phyloP scores from a whole-genome alignment of 2,888 invertebrate species.

The Kuschelorhynchus macadamiae region DNA sequence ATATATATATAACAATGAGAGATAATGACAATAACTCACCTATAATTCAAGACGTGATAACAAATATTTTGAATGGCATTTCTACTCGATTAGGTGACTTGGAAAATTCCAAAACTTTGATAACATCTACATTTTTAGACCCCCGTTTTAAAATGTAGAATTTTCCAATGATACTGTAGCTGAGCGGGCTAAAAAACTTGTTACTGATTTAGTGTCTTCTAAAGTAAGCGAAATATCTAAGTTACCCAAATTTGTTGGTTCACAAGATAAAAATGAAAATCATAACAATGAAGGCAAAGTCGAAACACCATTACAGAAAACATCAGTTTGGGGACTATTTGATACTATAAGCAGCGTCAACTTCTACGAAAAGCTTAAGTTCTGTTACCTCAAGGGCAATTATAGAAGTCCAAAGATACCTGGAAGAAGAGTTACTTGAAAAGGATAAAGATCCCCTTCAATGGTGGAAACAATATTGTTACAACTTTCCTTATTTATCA shows the following conservation, averaged over 20 bases:
- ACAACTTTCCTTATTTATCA: slow-evolving; percentile 2
- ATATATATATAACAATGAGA: not conserved
- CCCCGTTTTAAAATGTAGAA: slow-evolving; percentile 2
- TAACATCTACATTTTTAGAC: slow-evolving; percentile 1
- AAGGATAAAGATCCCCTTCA: slow-evolving; percentile 21
- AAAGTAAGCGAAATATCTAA: not conserved
- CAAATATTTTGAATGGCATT: not conserved
- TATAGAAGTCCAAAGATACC: slow-evolving; percentile 15
- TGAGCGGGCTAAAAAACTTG: not conserved
- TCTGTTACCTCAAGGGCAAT: slow-evolving; percentile 8
- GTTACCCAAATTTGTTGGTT: not conserved
- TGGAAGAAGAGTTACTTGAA: slow-evolving; percentile 8
- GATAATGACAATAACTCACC: slow-evolving; percentile 1
- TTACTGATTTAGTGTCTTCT: not conserved
- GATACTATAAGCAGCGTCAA: not conserved
- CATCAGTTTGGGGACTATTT: not conserved
- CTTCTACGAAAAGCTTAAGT: not conserved
- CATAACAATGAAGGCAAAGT: not conserved
- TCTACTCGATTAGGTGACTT: not conserved
- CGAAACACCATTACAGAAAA: not conserved
- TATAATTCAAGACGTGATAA: not conserved
- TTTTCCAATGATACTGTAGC: not conserved
- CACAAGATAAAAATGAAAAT: too few relatives aligned
- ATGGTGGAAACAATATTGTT: slow-evolving; percentile 11
- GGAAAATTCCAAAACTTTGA: not conserved